Evolutionary conservation across 2,797 vertebrate species (phyloP), one percentile per base, ranked within the genome.

Genomic region (Forpus xanthops): DNA sequence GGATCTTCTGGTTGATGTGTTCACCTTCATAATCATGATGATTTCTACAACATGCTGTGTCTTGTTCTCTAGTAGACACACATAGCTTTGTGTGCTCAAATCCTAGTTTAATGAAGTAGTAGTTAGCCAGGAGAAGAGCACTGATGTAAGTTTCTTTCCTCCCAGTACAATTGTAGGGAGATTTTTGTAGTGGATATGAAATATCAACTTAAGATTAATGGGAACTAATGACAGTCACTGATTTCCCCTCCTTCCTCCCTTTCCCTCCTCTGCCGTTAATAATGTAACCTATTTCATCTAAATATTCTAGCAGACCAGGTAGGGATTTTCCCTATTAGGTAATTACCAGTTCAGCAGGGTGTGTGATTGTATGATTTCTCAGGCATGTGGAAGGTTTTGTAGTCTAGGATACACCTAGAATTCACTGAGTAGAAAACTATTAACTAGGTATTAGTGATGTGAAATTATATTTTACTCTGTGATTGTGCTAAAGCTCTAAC

Each of bases 141-240:
- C 31, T 20, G 68, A 65, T 33, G 17, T 50, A 58, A 33, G 13
- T 56, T 77, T 79, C 5, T 12, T 64, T 65, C 50, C 42, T 79
- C 14, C 24, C 23, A 77, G 27, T 72, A 47, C 35, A 68, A 0
- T 92, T 91, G 65, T 68, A 74, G 52, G 80, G 67, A 35, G 42
- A 50, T 52, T 88, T 91, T 16, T 37, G 12, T 86, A 86, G 72
- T 79, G 53, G 61, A 31, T 78, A n/a, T 47, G 60, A 95, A 92
- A 68, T 37, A 79, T 12, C 41, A 71, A 37, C 53, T 75, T 89
- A 60, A 87, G 81, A 58, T 89, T 84, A 94, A 74, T 78, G 35
- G 27, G 1, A 9, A 71, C 71, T 80, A 83, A 78, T 21, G 39
- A 42, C 45, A 21, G 10, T 55, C 56, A 70, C 27, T 72, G 28